A percentile compares a stretch with the other conserved stretches of the same genome.
Evolutionary conservation across 2,888 invertebrate species (phyloP).

Genomic region (Mythimna lalbum): DNA sequence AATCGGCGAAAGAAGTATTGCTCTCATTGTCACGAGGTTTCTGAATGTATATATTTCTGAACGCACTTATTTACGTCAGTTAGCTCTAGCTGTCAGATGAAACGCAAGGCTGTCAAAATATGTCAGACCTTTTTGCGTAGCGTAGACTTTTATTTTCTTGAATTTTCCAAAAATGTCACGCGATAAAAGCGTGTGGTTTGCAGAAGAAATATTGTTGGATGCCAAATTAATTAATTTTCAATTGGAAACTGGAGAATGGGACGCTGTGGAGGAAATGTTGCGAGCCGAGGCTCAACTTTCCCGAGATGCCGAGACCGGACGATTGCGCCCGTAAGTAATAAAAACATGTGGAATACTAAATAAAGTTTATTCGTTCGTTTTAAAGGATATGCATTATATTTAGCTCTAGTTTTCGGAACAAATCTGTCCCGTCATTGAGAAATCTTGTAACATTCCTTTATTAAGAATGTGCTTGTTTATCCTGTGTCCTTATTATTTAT

Average conservation of each 20-base stretch:
- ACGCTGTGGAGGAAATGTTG: conserved; percentile 89
- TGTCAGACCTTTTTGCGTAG: conserved; percentile 53
- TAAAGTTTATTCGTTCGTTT: conserved; percentile 3
- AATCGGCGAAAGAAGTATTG: no score
- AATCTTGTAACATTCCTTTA: no score
- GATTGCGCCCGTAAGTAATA: conserved; percentile 84
- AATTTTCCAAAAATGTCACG: conserved; percentile 81
- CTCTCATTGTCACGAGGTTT: no score
- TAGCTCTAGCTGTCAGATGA: conserved; percentile 18
- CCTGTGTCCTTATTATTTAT: not conserved
- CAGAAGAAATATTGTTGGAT: conserved; percentile 88
- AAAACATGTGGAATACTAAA: conserved; percentile 30
- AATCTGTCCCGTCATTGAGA: not conserved
- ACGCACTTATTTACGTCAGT: not conserved
- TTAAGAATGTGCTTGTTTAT: not conserved
- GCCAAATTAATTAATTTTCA: conserved; percentile 89
- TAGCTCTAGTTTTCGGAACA: not conserved
- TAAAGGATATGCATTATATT: not conserved
- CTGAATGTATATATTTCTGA: not conserved
- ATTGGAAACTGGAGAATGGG: conserved; percentile 89
- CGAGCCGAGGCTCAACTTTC: conserved; percentile 88
- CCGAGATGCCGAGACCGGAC: conserved; percentile 86
- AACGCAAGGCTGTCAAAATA: conserved; percentile 56
- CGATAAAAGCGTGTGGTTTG: conserved; percentile 90
- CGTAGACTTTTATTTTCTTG: conserved; percentile 46